Evolutionary conservation across 2,113 vertebrate genomes (phyloP).

Genomic region (Bufo bufo): DNA sequence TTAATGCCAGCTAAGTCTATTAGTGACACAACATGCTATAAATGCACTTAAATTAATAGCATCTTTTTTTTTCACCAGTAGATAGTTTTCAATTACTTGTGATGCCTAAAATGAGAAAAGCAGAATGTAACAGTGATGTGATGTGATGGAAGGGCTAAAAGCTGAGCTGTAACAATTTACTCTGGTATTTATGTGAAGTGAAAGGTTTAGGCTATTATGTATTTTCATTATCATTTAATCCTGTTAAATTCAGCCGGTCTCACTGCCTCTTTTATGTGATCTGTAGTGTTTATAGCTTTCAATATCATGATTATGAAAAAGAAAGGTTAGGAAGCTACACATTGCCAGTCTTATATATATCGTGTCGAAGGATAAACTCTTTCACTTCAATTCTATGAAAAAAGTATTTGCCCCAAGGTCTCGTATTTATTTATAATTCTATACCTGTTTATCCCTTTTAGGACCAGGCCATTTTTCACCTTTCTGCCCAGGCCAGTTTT

Average conservation of each 20-base stretch:
- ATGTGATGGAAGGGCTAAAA: constrained; percentile 60
- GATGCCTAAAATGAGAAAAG: constrained; percentile 65
- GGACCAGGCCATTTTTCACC: too few relatives aligned
- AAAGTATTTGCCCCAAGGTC: not conserved
- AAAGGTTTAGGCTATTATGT: constrained; percentile 54
- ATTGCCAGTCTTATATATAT: not conserved
- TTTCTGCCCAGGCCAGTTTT: too few relatives aligned
- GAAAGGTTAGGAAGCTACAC: constrained; percentile 30
- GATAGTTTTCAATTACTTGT: constrained; percentile 72
- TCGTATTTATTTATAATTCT: not conserved
- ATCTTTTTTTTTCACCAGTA: constrained; percentile 66
- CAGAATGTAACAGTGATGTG: constrained; percentile 39
- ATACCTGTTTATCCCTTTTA: not conserved
- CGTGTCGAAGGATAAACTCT: not conserved
- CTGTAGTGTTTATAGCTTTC: constrained; percentile 46
- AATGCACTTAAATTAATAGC: constrained; percentile 76
- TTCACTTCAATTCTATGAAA: not conserved
- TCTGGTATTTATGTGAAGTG: constrained; percentile 47
- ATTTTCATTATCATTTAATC: constrained; percentile 60
- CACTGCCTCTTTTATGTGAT: constrained; percentile 19
- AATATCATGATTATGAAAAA: constrained; percentile 10
- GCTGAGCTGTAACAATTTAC: constrained; percentile 50
- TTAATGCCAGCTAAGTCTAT: constrained; percentile 68
- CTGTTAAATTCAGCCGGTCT: constrained; percentile 43
- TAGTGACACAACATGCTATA: constrained; percentile 67